Base-by-base conservation (phyloP, 37 sponge, comb jelly and placozoan species). In the Mnemiopsis leidyi region DNA sequence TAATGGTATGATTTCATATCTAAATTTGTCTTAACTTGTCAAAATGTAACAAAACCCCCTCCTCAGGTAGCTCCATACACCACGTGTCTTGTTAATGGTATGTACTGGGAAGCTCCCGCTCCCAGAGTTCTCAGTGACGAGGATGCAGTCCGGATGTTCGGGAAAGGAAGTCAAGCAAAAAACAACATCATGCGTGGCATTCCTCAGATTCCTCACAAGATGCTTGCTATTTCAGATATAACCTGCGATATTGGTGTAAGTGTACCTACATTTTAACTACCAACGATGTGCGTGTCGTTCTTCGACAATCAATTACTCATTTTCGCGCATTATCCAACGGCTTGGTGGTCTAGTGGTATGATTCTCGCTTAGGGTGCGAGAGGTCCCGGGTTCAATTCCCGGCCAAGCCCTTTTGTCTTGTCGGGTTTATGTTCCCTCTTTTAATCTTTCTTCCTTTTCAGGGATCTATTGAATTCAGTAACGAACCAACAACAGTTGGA, bases 211-310 rank as follows among this genome's bases (percentile, higher is more conserved):
- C 97, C 97, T 0, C 96, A 96, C 94, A 92, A 95, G 39, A 95
- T 97, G n/a, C 95, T 97, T 35, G 96, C 97, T 24, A 95, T 97
- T 76, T 82, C 95, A 92, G 97, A 97, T 82, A 96, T 97, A 21
- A 95, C 96, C 48, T 93, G 93, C 77, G 97, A 97, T 38, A 39
- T 95, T 29, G 93, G 88, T 26, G 96, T 95, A 39, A 92, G 94
- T 93, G 3, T 21, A 67, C 13, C 13, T 67, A 67, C 13, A 67
- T 13, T 21, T 20, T 21, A 67, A 67, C n/a, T n/a, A 67, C 20
- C 68, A 67, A 67, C 68, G 20, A 21, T 67, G 68, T 67, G 68
- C 20, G 68, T 67, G 18, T 67, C 68, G n/a, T n/a, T n/a, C n/a
- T n/a, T n/a, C n/a, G n/a, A n/a, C n/a, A n/a, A n/a, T n/a, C n/a